Conservation (phyloP, 1,140 invertebrate genomes). For the Pseudomyrmex cubaensis region DNA sequence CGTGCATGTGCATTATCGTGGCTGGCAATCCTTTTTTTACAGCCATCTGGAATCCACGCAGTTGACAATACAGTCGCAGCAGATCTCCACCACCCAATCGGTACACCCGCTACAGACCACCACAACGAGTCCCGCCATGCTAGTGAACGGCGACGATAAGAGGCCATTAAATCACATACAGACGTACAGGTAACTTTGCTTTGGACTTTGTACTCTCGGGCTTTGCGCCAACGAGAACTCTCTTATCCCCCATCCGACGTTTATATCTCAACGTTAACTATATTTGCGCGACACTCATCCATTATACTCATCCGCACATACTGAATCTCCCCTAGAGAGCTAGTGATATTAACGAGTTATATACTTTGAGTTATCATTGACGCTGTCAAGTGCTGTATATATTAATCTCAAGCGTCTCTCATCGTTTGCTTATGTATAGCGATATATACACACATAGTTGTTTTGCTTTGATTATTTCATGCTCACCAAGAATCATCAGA, state of each 20-base stretch:
- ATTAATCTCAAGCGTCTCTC: slow-evolving; percentile 10
- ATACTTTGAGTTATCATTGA: not conserved
- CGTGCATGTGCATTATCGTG: slow-evolving; percentile 72
- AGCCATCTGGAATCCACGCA: slow-evolving; percentile 80
- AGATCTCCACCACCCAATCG: slow-evolving; percentile 73
- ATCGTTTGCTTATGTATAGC: not conserved
- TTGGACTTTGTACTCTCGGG: not conserved
- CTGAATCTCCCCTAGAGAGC: not conserved
- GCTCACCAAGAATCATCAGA: slow-evolving; percentile 14
- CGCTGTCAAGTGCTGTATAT: not conserved
- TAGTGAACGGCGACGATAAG: slow-evolving; percentile 88
- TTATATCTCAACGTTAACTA: slow-evolving; percentile 23
- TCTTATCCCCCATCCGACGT: slow-evolving; percentile 26
- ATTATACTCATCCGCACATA: slow-evolving; percentile 5
- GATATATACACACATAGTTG: not conserved
- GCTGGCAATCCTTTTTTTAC: slow-evolving; percentile 68
- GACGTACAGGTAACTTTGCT: slow-evolving; percentile 90
- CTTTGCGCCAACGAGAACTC: slow-evolving; percentile 10
- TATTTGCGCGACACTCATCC: slow-evolving; percentile 37
- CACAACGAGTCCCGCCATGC: slow-evolving; percentile 76
- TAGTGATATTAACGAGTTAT: slow-evolving; percentile 24
- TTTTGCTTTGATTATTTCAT: slow-evolving; percentile 17
- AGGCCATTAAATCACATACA: slow-evolving; percentile 91
- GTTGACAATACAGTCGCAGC: slow-evolving; percentile 72
- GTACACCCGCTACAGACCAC: slow-evolving; percentile 76